phyloP scores from a whole-genome alignment of 2,113 vertebrate genomes.

The Ranitomeya imitator region DNA sequence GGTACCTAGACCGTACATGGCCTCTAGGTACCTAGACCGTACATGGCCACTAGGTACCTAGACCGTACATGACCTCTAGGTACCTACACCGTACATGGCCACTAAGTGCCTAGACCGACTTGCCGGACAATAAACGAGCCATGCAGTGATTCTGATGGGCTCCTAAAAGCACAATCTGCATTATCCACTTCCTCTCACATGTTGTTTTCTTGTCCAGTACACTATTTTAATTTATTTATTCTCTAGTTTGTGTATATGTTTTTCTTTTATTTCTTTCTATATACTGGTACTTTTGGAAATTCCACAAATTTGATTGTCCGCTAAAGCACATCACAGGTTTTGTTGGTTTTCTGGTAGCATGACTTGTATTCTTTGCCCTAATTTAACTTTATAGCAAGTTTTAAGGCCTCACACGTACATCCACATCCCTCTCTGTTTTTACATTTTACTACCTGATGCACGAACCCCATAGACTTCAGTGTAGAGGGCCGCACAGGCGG shows the following conservation, averaged over 20 bases:
- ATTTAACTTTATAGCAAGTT: not conserved
- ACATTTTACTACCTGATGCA: not conserved
- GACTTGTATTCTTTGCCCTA: not conserved
- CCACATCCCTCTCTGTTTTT: not conserved
- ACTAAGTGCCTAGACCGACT: not conserved
- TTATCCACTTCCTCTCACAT: not conserved
- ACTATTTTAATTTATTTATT: conserved; percentile 47
- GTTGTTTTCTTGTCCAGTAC: not conserved
- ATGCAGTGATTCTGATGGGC: conserved; percentile 1
- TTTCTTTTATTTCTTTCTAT: not conserved
- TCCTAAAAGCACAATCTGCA: conserved; percentile 52
- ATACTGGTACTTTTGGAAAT: not conserved
- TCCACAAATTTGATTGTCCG: not conserved
- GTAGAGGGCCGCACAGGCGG: not conserved
- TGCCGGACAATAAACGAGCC: conserved; percentile 1
- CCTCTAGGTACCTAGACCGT: not conserved
- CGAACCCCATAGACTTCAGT: not conserved
- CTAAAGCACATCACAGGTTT: not conserved
- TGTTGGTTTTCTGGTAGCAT: not conserved
- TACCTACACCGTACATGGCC: not conserved
- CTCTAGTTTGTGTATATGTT: not conserved
- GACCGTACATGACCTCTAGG: not conserved
- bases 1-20: not conserved
- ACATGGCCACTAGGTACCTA: not conserved
- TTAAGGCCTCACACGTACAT: not conserved